These are phyloP conservation scores for Cartodere bifasciata DNA, from an alignment of 2,888 invertebrate species.

Conservation along the genomic window DNA sequence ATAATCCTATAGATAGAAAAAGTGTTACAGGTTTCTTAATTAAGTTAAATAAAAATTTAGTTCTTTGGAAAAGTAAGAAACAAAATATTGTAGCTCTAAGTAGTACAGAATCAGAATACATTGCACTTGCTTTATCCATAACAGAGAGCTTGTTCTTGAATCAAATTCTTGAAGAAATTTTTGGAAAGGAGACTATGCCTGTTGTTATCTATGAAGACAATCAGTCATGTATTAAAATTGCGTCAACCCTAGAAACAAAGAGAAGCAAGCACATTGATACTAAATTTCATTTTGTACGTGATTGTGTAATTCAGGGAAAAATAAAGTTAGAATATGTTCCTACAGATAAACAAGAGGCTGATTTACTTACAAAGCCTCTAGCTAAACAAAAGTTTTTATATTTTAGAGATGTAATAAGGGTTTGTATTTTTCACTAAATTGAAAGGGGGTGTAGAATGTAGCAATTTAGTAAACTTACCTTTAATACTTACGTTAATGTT, in stretches of 20 bases:
- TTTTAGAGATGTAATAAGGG: conserved; percentile 7
- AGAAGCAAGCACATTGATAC: conserved; percentile 11
- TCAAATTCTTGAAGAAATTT: conserved; percentile 13
- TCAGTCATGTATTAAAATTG: conserved; percentile 25
- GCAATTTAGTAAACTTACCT: too few species aligned
- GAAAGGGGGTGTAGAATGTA: conserved; percentile 3
- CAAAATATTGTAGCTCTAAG: conserved; percentile 10
- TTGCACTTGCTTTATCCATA: conserved; percentile 10
- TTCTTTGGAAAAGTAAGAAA: conserved; percentile 12
- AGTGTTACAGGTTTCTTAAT: conserved; percentile 12
- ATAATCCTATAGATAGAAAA: conserved; percentile 11
- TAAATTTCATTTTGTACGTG: conserved; percentile 8
- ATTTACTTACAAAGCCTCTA: conserved; percentile 10
- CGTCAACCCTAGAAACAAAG: conserved; percentile 10
- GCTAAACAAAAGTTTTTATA: conserved; percentile 7
- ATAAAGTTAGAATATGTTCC: conserved; percentile 7
- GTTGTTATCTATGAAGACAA: conserved; percentile 6
- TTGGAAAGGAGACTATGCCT: conserved; percentile 7
- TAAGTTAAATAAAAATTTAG: conserved; percentile 10
- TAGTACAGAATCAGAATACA: conserved; percentile 13
- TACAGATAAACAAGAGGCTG: conserved; percentile 9
- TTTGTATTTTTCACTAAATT: conserved; percentile 3
- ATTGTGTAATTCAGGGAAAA: conserved; percentile 7
- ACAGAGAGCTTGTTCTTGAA: conserved; percentile 11
- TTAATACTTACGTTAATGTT: too few species aligned